Evolutionary conservation across 2,113 vertebrate species (phyloP), one percentile per base, ranked within the genome.

Genomic region (Zosterops lateralis): DNA sequence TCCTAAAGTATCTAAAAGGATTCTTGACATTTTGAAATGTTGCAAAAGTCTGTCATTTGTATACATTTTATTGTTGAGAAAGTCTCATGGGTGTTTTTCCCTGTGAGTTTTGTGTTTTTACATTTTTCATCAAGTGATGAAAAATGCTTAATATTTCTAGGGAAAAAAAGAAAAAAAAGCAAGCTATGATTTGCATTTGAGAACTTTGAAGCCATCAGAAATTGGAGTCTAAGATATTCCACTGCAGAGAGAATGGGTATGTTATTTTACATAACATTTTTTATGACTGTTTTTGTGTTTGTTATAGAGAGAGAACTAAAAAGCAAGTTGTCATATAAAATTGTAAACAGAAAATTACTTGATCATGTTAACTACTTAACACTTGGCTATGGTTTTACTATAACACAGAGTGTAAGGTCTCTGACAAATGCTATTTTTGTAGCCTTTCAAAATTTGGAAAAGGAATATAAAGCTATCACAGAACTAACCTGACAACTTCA

Each of bases 81-180:
- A 86, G 57, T 50, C 58, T 96, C 38, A 29, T 79, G 86, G 87
- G 79, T 24, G 21, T 90, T 83, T 94, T 94, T 95, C 90, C 65
- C 62, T 84, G n/a, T 62, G 56, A 58, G 47, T 72, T 97, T 93
- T 95, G 68, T 90, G 67, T 3, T 6, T 95, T 94, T 95, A 92
- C 76, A 75, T 72, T 47, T 70, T 92, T 90, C 12, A 82, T 90
- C 54, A 93, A 82, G 48, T 67, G 72, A 87, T 57, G 47, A 80
- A 96, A 96, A 93, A 95, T 92, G 82, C 72, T 74, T 89, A 80
- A 65, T 82, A n/a, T 88, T 96, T 96, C 67, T 74, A 38, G 34
- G 7, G 68, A 34, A 76, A 75, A 74, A 9, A 5, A 14, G 2
- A 26, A 53, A 47, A 20, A 18, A 50, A 8, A 25, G 6, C 16